Evolutionary conservation across 1,140 invertebrate species (phyloP).

Genomic region (Nephotettix cincticeps): DNA sequence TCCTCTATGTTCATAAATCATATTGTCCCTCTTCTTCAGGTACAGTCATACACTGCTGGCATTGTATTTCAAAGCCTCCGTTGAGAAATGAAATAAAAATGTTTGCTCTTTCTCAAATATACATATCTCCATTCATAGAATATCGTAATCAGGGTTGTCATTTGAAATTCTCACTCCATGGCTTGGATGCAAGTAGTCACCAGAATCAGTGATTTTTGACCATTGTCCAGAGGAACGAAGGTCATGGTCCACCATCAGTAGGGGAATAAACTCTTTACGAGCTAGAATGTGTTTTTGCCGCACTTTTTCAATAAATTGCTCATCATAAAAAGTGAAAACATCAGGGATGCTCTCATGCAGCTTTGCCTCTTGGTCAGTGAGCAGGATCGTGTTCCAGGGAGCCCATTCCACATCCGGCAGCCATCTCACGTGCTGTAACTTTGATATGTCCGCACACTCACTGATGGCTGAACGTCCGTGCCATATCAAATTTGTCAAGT

Average conservation of each 20-base stretch:
- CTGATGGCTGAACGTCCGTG: constrained; percentile 63
- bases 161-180: neutral
- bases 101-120: too few species aligned
- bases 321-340: constrained; percentile 25
- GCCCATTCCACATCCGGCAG: constrained; percentile 59
- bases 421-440: constrained; percentile 60
- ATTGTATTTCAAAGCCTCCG: too few species aligned
- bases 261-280: constrained; percentile 7
- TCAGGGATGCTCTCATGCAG: constrained; percentile 50
- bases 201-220: constrained; percentile 12
- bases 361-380: constrained; percentile 63
- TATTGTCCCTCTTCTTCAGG: too few species aligned
- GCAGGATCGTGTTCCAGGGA: constrained; percentile 70
- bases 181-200: constrained; percentile 2
- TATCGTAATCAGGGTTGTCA: too few species aligned
- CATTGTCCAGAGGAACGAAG: neutral
- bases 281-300: constrained; percentile 23
- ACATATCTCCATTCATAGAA: too few species aligned
- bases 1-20: too few species aligned
- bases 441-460: constrained; percentile 56
- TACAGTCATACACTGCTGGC: too few species aligned
- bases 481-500: constrained; percentile 66
- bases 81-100: too few species aligned
- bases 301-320: constrained; percentile 13
- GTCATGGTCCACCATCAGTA: constrained; percentile 6